These are phyloP conservation scores for Loriculus beryllinus DNA, from an alignment of 2,797 vertebrate species.

Conservation along the genomic window DNA sequence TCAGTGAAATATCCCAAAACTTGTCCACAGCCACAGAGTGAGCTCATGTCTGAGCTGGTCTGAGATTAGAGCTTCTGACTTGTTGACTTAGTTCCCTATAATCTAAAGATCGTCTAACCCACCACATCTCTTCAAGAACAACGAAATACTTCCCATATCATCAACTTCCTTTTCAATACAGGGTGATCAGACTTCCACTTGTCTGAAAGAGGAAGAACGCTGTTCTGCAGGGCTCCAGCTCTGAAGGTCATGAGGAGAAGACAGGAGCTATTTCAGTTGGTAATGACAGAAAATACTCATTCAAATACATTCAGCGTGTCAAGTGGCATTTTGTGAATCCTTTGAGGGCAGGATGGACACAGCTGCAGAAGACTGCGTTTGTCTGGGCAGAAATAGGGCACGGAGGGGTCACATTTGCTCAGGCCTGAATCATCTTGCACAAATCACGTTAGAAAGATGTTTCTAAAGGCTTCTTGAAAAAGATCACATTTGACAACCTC, in stretches of 20 bases:
- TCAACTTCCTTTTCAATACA: neutral
- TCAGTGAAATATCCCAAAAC: neutral
- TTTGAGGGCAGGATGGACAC: constrained; percentile 19
- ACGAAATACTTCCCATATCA: neutral
- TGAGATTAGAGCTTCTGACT: neutral
- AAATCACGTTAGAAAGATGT: neutral
- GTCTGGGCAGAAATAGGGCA: constrained; percentile 19
- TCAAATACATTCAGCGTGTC: constrained; percentile 11
- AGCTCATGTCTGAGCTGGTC: neutral
- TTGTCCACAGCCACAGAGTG: neutral
- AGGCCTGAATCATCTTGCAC: neutral
- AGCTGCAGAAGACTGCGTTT: constrained; percentile 46
- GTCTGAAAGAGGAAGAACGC: neutral
- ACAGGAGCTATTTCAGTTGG: neutral
- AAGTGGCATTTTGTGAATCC: constrained; percentile 31
- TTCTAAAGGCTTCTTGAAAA: constrained; percentile 16
- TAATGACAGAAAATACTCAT: constrained; percentile 32
- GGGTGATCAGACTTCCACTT: neutral
- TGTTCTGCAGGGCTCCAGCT: neutral
- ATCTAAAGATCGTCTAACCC: neutral
- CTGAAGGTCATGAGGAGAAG: constrained; percentile 14
- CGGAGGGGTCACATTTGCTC: constrained; percentile 22
- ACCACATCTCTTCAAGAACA: neutral
- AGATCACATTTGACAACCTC: constrained; percentile 4
- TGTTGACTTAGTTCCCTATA: neutral